Percentiles rank a stretch among this genome's conserved stretches.
Conservation (phyloP, 2,888 invertebrate genomes). For the Dichetophora obliterata region DNA sequence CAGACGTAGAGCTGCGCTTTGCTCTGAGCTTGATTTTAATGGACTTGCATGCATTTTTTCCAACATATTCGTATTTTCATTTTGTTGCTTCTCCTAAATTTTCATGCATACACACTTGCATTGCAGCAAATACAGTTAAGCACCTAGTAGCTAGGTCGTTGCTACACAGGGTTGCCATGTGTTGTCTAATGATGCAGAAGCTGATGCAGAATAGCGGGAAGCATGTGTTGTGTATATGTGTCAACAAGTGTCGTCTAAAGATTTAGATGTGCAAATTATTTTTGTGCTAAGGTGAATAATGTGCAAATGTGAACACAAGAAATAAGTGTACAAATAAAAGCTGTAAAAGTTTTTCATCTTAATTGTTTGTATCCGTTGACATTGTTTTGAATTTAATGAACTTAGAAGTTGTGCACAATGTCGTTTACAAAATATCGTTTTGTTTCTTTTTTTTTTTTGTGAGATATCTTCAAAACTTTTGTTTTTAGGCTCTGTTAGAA, state of each 20-base stretch:
- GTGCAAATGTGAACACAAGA: not conserved
- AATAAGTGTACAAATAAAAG: not conserved
- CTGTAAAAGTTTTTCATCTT: not conserved
- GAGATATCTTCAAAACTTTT: too few relatives aligned
- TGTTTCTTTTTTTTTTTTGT: too few relatives aligned
- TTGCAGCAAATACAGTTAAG: not conserved
- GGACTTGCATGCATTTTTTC: not conserved
- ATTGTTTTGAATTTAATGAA: not conserved
- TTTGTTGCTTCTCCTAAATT: not conserved
- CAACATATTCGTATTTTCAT: not conserved
- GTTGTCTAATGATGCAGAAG: too few relatives aligned
- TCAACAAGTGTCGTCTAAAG: constrained; percentile 7
- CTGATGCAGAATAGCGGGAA: too few relatives aligned
- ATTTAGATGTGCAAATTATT: constrained; percentile 5
- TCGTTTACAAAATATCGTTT: too few relatives aligned
- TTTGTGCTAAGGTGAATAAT: not conserved
- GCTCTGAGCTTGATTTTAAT: not conserved
- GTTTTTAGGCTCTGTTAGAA: too few relatives aligned
- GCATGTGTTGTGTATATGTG: not conserved
- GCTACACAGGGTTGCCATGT: not conserved
- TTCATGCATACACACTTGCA: too few relatives aligned
- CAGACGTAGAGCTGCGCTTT: too few relatives aligned
- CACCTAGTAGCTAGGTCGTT: not conserved
- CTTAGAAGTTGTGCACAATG: too few relatives aligned
- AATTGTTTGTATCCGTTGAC: not conserved